Evolutionary conservation across 2,113 vertebrate species (phyloP), one percentile per base, ranked within the genome.

Genomic region (Muscicapa adusta): DNA sequence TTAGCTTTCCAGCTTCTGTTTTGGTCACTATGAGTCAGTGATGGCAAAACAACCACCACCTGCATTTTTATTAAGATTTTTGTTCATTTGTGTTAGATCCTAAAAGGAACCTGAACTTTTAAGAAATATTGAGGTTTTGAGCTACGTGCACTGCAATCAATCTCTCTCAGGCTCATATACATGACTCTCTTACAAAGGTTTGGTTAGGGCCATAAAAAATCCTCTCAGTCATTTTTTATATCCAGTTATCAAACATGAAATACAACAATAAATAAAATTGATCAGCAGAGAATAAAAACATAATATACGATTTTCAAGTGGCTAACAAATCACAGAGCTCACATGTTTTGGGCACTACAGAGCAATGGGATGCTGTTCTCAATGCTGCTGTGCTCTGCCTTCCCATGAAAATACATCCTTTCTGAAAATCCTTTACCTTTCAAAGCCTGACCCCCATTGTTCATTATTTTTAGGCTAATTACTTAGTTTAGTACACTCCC

Each of bases 201-300:
- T 80, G 26, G 19, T 47, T 80, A 62, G 50, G 28, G 34, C 24
- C 25, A 51, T 94, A 88, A 94, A 92, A 61, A 65, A 76, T 58
- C 68, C 6, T 40, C 29, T 51, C 29, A 70, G 74, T 48, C 20
- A 70, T 85, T 89, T 94, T 93, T 92, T 85, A 94, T 81, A 87
- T 72, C 24, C 75, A 85, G 54, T 87, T 94, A 91, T 91, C 58
- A 94, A 77, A 89, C 24, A 36, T 63, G 71, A 93, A 74, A 74
- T 72, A 71, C 23, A 80, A 57, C 67, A 88, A 80, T 62, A 94
- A 88, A 91, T 68, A 82, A 85, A 83, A 70, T 54, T 43, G 70
- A 88, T 91, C 48, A 85, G 28, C 47, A 79, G 24, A 85, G 71
- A 93, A 88, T 73, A 87, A 88, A 93, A 94, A 26, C 14, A 42